Evolutionary conservation across 2,113 vertebrate genomes (phyloP).

Genomic region (Cranoglanis bouderius): DNA sequence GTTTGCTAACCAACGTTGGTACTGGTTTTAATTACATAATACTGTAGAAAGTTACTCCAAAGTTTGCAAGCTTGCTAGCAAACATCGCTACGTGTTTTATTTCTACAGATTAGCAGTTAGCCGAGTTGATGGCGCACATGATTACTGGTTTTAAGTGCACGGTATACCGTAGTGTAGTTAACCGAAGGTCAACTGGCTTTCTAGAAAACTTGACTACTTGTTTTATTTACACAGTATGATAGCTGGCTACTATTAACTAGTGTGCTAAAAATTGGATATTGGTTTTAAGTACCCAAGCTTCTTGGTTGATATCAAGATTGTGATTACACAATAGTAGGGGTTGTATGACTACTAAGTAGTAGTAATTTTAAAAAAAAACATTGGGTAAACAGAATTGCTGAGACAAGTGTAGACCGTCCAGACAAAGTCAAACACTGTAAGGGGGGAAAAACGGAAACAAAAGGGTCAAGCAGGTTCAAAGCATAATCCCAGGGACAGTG

Average conservation of each 20-base stretch:
- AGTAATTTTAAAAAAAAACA: no score
- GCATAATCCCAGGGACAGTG: neutral
- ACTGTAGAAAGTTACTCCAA: neutral
- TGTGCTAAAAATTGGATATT: neutral
- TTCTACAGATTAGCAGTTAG: neutral
- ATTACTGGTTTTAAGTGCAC: neutral
- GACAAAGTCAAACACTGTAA: neutral
- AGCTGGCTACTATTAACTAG: neutral
- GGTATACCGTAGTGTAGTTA: neutral
- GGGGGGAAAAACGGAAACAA: neutral
- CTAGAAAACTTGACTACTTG: neutral
- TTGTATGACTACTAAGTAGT: neutral
- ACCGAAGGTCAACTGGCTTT: neutral
- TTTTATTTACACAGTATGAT: neutral
- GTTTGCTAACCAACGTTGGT: neutral
- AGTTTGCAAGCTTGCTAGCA: neutral
- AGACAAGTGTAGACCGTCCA: neutral
- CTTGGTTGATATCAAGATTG: neutral
- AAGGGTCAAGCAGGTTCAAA: neutral
- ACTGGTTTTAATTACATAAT: neutral
- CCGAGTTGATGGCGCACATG: neutral
- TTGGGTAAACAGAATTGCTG: neutral
- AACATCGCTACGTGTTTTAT: neutral
- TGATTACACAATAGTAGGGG: neutral
- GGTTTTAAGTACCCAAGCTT: neutral